These are phyloP conservation scores for Ochlodes sylvanus DNA, from an alignment of 2,888 invertebrate genomes.

Conservation along the genomic window DNA sequence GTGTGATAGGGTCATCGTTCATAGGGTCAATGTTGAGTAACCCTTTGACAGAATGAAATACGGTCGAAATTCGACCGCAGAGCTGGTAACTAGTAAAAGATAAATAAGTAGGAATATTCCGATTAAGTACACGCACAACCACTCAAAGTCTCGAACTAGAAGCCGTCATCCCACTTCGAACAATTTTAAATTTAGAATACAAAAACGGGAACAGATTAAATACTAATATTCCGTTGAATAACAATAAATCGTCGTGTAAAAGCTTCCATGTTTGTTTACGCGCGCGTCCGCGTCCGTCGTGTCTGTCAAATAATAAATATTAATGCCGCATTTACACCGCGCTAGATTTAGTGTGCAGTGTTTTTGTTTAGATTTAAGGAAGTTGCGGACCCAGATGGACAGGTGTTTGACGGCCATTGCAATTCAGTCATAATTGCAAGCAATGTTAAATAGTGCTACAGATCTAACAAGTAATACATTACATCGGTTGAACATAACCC, in stretches of 20 bases:
- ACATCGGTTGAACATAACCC: too few species aligned
- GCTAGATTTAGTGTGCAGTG: constrained; percentile 7
- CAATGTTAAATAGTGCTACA: not conserved
- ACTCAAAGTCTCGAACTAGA: too few species aligned
- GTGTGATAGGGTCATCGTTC: too few species aligned
- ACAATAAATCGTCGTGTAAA: constrained; percentile 40
- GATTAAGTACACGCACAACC: not conserved
- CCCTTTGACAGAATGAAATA: too few species aligned
- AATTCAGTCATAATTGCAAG: too few species aligned
- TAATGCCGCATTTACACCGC: constrained; percentile 31
- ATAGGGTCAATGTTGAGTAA: too few species aligned
- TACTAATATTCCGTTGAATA: constrained; percentile 43
- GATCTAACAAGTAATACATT: not conserved
- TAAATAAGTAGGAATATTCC: not conserved
- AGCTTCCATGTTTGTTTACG: constrained; percentile 55
- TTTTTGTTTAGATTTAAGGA: not conserved
- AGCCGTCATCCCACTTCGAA: too few species aligned
- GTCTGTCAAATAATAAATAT: constrained; percentile 50
- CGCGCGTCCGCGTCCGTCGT: constrained; percentile 53
- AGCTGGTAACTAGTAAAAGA: too few species aligned
- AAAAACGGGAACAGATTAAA: constrained; percentile 39
- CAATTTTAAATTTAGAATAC: constrained; percentile 16
- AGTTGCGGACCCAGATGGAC: not conserved
- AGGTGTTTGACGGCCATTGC: not conserved
- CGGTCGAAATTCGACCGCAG: too few species aligned